Base-by-base conservation (phyloP, 2,113 vertebrate species). In the Glareola pratincola region DNA sequence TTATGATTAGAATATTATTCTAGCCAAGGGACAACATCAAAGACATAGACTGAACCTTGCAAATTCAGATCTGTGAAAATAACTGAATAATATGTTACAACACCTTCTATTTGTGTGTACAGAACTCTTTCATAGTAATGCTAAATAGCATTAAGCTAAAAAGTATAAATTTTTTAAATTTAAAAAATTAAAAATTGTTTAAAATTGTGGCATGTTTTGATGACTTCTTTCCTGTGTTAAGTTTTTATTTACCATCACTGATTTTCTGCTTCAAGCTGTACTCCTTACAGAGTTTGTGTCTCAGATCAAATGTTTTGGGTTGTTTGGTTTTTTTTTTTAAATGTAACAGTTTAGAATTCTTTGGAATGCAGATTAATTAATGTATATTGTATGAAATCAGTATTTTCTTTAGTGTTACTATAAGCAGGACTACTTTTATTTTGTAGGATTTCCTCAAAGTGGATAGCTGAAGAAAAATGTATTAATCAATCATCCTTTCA, bases 271-370 rank as follows among this genome's bases (percentile, higher is more conserved):
- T 81, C 37, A 32, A n/a, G 21, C 14, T 45, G 14, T 67, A 29
- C 34, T 54, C 6, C 1, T 0, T n/a, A 66, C 3, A 47, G 23
- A 4, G 5, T 43, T 87, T 3, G 2, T 29, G 22, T 50, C 14
- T 45, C 17, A 43, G 23, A 37, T 20, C 24, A 73, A 73, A 32
- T 62, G 8, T 23, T 59, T 59, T n/a, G 8, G 21, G 17, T 19
- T 56, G 7, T 32, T 56, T 15, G 6, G 39, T 47, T 51, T 62
- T 48, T 24, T 5, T 36, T 47, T 47, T 60, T 19, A 29, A 64
- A 85, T 20, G 43, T 59, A 41, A 26, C 11, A 60, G 21, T 48
- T 75, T 14, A 19, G 48, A 85, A n/a, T 53, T 48, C 41, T 68
- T 82, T 69, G 29, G 19, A 85, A 30, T 54, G 16, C 5, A 56